phyloP scores from a whole-genome alignment of 1,140 invertebrate species.

The Chelonus insularis region DNA sequence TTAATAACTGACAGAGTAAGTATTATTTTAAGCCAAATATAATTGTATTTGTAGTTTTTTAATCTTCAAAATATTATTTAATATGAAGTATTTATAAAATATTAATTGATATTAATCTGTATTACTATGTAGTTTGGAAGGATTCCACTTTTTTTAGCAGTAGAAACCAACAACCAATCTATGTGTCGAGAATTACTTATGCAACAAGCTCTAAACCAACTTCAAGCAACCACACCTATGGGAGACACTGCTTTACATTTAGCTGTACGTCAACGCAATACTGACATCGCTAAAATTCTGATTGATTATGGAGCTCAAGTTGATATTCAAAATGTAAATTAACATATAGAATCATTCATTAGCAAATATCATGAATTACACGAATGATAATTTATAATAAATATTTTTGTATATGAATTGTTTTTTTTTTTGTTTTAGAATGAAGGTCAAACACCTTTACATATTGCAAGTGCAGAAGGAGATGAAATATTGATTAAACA shows the following conservation, averaged over 20 bases:
- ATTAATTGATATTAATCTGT: no score
- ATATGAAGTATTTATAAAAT: no score
- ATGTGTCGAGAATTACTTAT: slow-evolving; percentile 89
- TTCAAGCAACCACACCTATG: slow-evolving; percentile 72
- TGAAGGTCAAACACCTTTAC: slow-evolving; percentile 89
- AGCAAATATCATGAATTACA: slow-evolving; percentile 26
- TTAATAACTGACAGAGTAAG: slow-evolving; percentile 84
- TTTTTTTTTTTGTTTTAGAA: no score
- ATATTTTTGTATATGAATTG: no score
- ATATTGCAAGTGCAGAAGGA: slow-evolving; percentile 93
- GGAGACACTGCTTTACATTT: slow-evolving; percentile 91
- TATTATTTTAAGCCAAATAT: slow-evolving; percentile 38
- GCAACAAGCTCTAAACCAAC: slow-evolving; percentile 78
- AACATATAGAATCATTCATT: slow-evolving; percentile 2
- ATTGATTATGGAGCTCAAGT: slow-evolving; percentile 90
- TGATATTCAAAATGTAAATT: slow-evolving; percentile 85
- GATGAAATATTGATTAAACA: slow-evolving; percentile 94
- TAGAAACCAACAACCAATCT: slow-evolving; percentile 90
- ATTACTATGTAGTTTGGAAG: slow-evolving; percentile 80
- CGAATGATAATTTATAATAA: slow-evolving; percentile 1
- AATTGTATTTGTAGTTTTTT: no score
- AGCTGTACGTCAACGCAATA: slow-evolving; percentile 83
- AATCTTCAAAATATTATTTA: no score
- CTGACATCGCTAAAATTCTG: slow-evolving; percentile 88
- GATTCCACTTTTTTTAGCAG: slow-evolving; percentile 88